Conservation (phyloP, 2,113 vertebrate species). For the Cisticola juncidis region DNA sequence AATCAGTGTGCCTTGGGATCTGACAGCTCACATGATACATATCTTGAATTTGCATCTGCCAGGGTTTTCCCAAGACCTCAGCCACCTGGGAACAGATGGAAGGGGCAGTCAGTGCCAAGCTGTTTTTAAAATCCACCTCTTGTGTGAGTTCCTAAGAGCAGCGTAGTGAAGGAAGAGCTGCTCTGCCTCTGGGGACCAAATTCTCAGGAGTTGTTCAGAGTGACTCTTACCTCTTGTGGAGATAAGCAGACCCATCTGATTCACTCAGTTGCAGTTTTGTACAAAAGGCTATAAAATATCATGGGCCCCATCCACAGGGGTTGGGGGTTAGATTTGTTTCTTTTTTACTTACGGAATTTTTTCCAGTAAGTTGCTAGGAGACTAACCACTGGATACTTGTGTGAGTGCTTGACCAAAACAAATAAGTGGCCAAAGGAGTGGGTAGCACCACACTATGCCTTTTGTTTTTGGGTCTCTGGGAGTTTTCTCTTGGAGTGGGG, state of each 20-base stretch:
- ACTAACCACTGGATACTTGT: no score
- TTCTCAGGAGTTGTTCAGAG: neutral
- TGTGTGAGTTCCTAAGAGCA: neutral
- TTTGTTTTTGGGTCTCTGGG: no score
- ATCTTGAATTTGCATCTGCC: neutral
- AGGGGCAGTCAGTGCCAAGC: neutral
- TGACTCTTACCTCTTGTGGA: accelerated
- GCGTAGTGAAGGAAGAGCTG: neutral
- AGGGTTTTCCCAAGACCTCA: neutral
- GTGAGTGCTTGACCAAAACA: no score
- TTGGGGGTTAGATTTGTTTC: no score
- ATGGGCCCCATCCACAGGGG: neutral
- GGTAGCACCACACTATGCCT: no score
- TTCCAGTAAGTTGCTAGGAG: no score
- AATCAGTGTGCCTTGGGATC: neutral
- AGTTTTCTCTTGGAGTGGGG: no score
- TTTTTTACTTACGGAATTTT: no score
- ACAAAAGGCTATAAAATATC: neutral
- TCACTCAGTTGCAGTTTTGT: neutral
- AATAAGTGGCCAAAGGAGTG: no score
- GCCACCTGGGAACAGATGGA: neutral
- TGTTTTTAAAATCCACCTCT: neutral
- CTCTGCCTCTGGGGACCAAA: neutral
- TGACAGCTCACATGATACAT: accelerated
- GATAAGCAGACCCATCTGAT: neutral